phyloP scores from a whole-genome alignment of 1,140 invertebrate species.

The Zaprionus camerounensis region DNA sequence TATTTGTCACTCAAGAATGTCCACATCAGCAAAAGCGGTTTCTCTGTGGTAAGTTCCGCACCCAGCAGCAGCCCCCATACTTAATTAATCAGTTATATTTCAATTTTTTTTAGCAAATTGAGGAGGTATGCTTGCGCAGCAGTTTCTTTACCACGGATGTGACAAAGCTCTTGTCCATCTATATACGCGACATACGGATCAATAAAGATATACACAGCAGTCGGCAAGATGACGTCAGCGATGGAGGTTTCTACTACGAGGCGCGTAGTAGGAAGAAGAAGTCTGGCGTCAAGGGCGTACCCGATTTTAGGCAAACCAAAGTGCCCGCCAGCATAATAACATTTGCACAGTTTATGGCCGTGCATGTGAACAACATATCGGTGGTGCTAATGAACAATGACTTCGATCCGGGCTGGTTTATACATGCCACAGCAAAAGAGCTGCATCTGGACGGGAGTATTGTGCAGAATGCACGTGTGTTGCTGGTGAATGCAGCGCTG shows the following conservation, averaged over 20 bases:
- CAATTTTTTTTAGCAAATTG: conserved; percentile 90
- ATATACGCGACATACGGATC: conserved; percentile 92
- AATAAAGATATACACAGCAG: conserved; percentile 89
- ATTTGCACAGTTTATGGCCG: conserved; percentile 95
- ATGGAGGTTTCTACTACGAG: conserved; percentile 56
- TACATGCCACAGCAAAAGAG: conserved; percentile 90
- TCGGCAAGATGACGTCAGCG: conserved; percentile 57
- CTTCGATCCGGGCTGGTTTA: conserved; percentile 89
- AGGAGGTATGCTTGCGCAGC: conserved; percentile 93
- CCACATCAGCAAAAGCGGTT: conserved; percentile 88
- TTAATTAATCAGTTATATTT: conserved; percentile 16
- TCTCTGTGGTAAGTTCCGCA: conserved; percentile 86
- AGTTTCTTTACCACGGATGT: conserved; percentile 95
- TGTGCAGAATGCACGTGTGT: conserved; percentile 89
- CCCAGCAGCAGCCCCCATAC: conserved; percentile 3
- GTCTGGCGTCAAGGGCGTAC: conserved; percentile 75
- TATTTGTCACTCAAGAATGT: conserved; percentile 88
- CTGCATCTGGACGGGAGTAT: conserved; percentile 91
- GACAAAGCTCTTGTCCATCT: conserved; percentile 93
- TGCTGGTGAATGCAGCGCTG: conserved; percentile 89
- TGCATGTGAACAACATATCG: conserved; percentile 93
- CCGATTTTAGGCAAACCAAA: conserved; percentile 90
- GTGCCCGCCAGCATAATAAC: conserved; percentile 91
- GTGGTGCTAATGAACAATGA: conserved; percentile 88
- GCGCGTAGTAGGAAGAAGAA: conserved; percentile 55